Base-by-base conservation (phyloP, 2,797 vertebrate species). In the Coendou prehensilis region DNA sequence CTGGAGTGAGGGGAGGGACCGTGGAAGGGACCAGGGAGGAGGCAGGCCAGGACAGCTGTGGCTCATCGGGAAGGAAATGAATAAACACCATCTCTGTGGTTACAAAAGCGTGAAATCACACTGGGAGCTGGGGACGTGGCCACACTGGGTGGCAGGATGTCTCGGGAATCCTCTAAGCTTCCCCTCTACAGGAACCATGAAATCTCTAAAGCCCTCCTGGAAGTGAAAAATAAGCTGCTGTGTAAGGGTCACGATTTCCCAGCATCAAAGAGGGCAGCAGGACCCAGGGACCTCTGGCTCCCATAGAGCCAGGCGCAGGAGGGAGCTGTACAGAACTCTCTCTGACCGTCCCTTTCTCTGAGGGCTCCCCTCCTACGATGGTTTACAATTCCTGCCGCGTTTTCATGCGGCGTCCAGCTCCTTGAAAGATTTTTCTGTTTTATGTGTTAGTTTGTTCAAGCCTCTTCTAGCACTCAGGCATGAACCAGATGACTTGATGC, bases 121-220 rank as follows among this genome's bases (percentile, higher is more conserved):
- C 26, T 80, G 23, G 75, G 26, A 22, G n/a, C 82, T 89, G 71
- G 69, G 90, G 82, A 95, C 5, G 0, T 71, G 54, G 18, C 23
- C 52, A 83, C 18, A n/a, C 82, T 26, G 37, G 79, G 80, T 76
- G 52, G 30, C 67, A 47, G 82, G 61, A 71, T 80, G 23, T 93
- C 82, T 92, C 7, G 1, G 54, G 52, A 86, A 76, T 82, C 73
- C 82, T 79, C 82, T 92, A 94, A 95, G 88, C 90, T 87, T 67
- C 23, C 28, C 81, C 0, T 0, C 22, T 57, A 56, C 45, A 37
- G 86, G 47, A 92, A 64, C 82, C 41, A 11, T 92, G 88, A 95
- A 95, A 95, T 96, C 82, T 85, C 84, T 91, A 89, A 97, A 94
- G 94, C 82, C 45, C 13, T 76, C 67, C 41, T 0, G n/a, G 50